phyloP scores from a whole-genome alignment of 2,797 vertebrate genomes.

The Mastacembelus armatus region DNA sequence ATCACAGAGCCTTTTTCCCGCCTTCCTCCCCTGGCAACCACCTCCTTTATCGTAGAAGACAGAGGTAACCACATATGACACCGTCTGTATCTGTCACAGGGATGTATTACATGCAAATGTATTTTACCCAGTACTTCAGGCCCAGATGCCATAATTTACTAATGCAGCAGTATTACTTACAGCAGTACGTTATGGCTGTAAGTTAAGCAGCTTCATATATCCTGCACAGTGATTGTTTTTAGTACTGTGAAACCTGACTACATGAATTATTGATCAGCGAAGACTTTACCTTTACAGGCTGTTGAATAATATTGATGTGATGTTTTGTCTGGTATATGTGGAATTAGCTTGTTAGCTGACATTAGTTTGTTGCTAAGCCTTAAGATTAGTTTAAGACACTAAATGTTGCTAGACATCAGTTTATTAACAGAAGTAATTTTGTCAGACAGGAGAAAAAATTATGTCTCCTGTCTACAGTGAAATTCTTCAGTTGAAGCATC shows the following conservation, averaged over 20 bases:
- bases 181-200: neutral
- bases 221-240: neutral
- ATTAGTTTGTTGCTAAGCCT: too few relatives aligned
- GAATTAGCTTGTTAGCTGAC: too few relatives aligned
- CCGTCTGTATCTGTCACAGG: neutral
- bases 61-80: constrained; percentile 66
- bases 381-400: neutral
- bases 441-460: neutral
- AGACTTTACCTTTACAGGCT: neutral
- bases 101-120: neutral
- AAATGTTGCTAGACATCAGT: neutral
- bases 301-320: neutral
- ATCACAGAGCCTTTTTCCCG: constrained; percentile 72
- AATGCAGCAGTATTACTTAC: neutral
- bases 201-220: neutral
- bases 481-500: neutral
- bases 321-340: neutral
- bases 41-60: constrained; percentile 80
- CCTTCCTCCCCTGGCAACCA: constrained; percentile 84
- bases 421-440: neutral
- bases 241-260: neutral
- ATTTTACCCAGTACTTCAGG: neutral
- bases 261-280: neutral
- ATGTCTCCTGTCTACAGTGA: neutral
- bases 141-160: too few relatives aligned